Base-by-base conservation (phyloP, 2,113 vertebrate species). In the Glareola pratincola region DNA sequence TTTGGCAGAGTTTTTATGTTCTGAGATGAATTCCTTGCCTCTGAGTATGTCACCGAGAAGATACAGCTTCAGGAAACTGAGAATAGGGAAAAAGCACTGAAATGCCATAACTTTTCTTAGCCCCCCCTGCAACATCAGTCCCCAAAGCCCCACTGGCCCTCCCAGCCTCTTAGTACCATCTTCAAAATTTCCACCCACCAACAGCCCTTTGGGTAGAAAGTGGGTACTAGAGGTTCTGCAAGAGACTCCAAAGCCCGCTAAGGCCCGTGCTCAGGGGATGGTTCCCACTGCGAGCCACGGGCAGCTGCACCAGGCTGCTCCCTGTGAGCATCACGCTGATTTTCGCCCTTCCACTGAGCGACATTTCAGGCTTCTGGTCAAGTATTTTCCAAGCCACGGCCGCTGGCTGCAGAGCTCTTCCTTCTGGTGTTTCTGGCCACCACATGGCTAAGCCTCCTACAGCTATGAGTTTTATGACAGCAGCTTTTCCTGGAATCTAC, bases 401-500 rank as follows among this genome's bases (percentile, higher is more conserved):
- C 81, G 72, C 53, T 81, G 66, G n/a, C 76, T 79, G 51, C 67
- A 79, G 30, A 77, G 62, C 71, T 69, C 57, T 82, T 85, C 66
- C 43, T 68, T 48, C 59, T 83, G 78, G 36, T 66, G 15, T 77
- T 92, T 34, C 62, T 81, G 60, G 45, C 30, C 76, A 27, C 72
- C 67, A n/a, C n/a, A 14, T 10, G 22, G 27, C 57, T 60, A 60
- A 90, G 62, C n/a, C 57, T 94, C 77, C 82, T 60, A 45, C 87
- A 72, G 6, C 43, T 27, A 12, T 4, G 71, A 82, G 71, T 30
- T 85, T 80, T 43, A 41, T 57, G 67, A 60, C 48, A 79, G 45
- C 67, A 62, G 54, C 72, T 91, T 94, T 83, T 86, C 85, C 88
- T 88, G 75, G 82, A 92, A 92, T 37, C 17, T 27, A 68, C 68